Conservation (phyloP, 2,113 vertebrate species). For the Pleuronectes platessa region DNA sequence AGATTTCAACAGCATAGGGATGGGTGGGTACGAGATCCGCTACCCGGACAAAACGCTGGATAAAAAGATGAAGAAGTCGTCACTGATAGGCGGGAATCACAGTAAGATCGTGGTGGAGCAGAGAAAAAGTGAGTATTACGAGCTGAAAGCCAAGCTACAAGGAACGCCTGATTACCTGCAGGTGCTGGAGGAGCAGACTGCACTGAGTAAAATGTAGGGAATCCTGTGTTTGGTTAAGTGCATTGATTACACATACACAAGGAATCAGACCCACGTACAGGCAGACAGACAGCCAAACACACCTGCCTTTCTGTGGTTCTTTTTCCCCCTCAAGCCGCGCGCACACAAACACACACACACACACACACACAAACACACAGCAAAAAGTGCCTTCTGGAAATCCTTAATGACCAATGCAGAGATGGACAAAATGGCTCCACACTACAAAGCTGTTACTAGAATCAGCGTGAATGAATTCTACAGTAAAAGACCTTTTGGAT, state of each 20-base stretch:
- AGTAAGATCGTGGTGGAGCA: conserved; percentile 98
- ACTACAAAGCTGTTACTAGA: conserved; percentile 75
- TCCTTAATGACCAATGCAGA: conserved; percentile 91
- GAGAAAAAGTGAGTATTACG: conserved; percentile 97
- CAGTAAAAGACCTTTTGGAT: conserved; percentile 70
- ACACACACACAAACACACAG: conserved; percentile 36
- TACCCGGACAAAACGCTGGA: conserved; percentile 98
- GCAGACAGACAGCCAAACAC: conserved; percentile 57
- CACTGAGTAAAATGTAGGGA: conserved; percentile 83
- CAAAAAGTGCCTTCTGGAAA: conserved; percentile 98
- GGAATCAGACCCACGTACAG: conserved; percentile 35
- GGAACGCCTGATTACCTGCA: conserved; percentile 98
- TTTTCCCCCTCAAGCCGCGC: conserved; percentile 40
- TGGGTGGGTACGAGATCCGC: conserved; percentile 97
- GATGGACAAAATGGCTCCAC: conserved; percentile 87
- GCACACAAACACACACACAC: conserved; percentile 21
- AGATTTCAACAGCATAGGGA: conserved; percentile 97
- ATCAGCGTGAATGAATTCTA: conserved; percentile 73
- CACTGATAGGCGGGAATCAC: conserved; percentile 96
- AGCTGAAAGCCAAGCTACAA: conserved; percentile 98
- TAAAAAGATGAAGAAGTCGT: conserved; percentile 96
- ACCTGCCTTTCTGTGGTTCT: conserved; percentile 49
- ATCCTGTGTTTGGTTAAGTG: conserved; percentile 63
- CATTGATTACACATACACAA: conserved; percentile 54
- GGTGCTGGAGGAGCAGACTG: conserved; percentile 99